A percentile compares a stretch with the other conserved stretches of the same genome.
Conservation (phyloP, 2,113 vertebrate genomes). For the Tragelaphus imberbis region DNA sequence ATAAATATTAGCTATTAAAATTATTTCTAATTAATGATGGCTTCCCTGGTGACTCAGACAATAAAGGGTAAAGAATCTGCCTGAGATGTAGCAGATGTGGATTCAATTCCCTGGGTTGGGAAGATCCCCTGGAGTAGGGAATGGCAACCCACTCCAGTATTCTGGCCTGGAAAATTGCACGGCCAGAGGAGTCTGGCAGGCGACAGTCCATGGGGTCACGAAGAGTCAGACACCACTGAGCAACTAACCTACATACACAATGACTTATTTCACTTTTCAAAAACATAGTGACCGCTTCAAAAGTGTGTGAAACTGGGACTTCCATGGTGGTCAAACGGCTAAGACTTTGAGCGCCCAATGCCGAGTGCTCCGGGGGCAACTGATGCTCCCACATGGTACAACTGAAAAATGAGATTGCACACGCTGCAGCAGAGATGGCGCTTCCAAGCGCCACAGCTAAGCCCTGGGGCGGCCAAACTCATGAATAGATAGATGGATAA, state of each 20-base stretch:
- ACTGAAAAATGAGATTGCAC: neutral
- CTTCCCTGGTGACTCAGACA: neutral
- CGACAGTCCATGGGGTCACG: neutral
- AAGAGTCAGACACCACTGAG: neutral
- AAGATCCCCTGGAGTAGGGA: neutral
- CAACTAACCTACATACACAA: neutral
- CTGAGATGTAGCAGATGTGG: neutral
- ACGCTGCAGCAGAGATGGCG: neutral
- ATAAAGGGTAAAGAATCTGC: neutral
- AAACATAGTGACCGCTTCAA: neutral
- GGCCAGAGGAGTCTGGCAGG: neutral
- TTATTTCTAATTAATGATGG: neutral
- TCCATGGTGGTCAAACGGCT: neutral
- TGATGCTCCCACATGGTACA: neutral
- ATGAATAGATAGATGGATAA: neutral
- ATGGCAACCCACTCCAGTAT: neutral
- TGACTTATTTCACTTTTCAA: neutral
- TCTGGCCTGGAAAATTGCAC: neutral
- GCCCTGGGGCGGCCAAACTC: neutral
- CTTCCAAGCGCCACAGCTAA: neutral
- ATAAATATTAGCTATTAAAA: neutral
- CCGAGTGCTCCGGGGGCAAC: neutral
- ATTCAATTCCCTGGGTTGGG: neutral
- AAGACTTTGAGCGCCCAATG: neutral
- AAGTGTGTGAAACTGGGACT: neutral